Evolutionary conservation across 2,888 invertebrate species (phyloP), one percentile per base, ranked within the genome.

Genomic region (Holacanthella duospinosa): DNA sequence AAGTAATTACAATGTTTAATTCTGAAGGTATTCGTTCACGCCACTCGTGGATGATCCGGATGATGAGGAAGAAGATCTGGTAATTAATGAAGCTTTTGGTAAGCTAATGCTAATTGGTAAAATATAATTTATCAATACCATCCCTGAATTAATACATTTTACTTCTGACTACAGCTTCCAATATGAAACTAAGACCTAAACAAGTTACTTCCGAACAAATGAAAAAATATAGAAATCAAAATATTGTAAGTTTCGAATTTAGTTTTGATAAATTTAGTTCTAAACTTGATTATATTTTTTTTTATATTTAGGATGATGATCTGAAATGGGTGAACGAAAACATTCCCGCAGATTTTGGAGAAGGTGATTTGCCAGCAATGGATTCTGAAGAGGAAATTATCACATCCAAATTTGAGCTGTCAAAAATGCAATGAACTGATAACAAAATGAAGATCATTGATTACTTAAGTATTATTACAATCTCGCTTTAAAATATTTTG

Each of bases 251-350:
- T 48, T 12, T 4, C 25, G n/a, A n/a, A n/a, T n/a, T n/a, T n/a
- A n/a, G n/a, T n/a, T 28, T 60, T n/a, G 21, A 43, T 25, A 44
- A 28, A 19, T 53, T 16, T 19, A 2, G 43, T 9, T 43, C 4
- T 1, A 53, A 24, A 25, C 2, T 44, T 58, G 21, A 6, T 29
- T 28, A 9, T 57, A 9, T 29, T 57, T 2, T 29, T 28, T 44
- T 58, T 19, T 27, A 2, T 62, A 16, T 24, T 26, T 78, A 86
- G 77, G 88, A 89, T 73, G 87, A 88, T 73, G 88, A 89, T 75
- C 77, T 89, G 70, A 85, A 90, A 75, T 95, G 94, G 94, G 88
- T 95, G 4, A 94, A 95, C 76, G 93, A 93, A 73, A 90, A 95
- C 77, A 93, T 95, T 71, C 91, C 92, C 1, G 83, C 87, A 29